Percentiles rank a stretch among this genome's conserved stretches.
Evolutionary conservation across 2,113 vertebrate species (phyloP).

Genomic region (Callionymus lyra): DNA sequence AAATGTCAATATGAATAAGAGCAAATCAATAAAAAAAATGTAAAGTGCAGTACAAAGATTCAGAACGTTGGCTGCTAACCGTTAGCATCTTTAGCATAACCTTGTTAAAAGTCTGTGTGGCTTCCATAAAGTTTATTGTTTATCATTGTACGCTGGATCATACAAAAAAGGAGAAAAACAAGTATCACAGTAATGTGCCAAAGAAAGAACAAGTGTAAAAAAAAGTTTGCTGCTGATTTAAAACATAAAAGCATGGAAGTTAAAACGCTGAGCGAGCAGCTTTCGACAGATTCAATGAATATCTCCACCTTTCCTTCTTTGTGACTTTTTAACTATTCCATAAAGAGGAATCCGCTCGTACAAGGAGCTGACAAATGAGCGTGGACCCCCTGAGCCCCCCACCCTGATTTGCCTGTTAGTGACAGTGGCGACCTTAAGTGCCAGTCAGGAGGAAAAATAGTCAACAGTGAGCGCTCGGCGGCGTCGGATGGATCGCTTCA

Average conservation of each 20-base stretch:
- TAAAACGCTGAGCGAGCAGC: constrained; percentile 45
- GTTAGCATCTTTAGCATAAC: too few relatives aligned
- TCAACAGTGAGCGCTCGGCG: constrained; percentile 52
- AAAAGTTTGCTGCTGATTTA: constrained; percentile 55
- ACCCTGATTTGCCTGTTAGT: constrained; percentile 58
- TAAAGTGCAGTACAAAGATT: too few relatives aligned
- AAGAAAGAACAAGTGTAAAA: constrained; percentile 3
- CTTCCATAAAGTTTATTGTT: too few relatives aligned
- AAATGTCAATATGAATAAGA: too few relatives aligned
- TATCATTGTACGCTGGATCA: too few relatives aligned
- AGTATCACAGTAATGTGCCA: too few relatives aligned
- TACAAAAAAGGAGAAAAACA: too few relatives aligned
- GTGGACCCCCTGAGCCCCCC: constrained; percentile 36
- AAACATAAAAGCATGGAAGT: constrained; percentile 30
- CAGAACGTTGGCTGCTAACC: too few relatives aligned
- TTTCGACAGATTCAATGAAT: constrained; percentile 54
- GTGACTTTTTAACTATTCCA: constrained; percentile 65
- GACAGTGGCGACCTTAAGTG: constrained; percentile 65
- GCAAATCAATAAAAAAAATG: too few relatives aligned
- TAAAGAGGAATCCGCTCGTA: constrained; percentile 64
- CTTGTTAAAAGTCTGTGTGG: too few relatives aligned
- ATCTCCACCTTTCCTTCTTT: constrained; percentile 44
- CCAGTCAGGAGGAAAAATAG: constrained; percentile 69
- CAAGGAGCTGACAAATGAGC: constrained; percentile 61
- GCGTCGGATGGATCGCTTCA: constrained; percentile 58